Percentiles rank a stretch among this genome's conserved stretches.
Conservation (phyloP, 2,797 vertebrate genomes). For the Centroberyx gerrardi region DNA sequence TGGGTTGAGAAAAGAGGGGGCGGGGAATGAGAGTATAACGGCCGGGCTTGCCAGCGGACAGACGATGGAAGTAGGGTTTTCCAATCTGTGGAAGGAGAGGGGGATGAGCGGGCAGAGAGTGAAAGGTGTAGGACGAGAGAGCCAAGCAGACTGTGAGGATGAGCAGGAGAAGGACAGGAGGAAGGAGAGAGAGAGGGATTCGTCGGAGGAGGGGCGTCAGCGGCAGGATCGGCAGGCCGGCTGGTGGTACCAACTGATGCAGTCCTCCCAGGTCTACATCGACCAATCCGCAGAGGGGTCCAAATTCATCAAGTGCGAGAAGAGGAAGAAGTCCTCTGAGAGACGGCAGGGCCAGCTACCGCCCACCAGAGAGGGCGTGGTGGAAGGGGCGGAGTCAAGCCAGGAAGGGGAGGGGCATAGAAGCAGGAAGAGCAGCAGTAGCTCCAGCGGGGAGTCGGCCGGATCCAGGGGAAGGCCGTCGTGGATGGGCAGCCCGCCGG, state of each 20-base stretch:
- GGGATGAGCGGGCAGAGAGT: slow-evolving; percentile 63
- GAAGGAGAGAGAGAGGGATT: slow-evolving; percentile 61
- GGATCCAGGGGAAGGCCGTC: slow-evolving; percentile 85
- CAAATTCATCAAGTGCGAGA: slow-evolving; percentile 88
- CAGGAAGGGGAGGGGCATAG: slow-evolving; percentile 76
- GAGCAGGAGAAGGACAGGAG: slow-evolving; percentile 34
- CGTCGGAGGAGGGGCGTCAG: slow-evolving; percentile 67
- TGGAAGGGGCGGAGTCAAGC: slow-evolving; percentile 94
- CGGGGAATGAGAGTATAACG: slow-evolving; percentile 66
- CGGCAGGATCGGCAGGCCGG: slow-evolving; percentile 90
- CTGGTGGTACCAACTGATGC: slow-evolving; percentile 99
- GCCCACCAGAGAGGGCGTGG: slow-evolving; percentile 92
- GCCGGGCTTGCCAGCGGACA: slow-evolving; percentile 63
- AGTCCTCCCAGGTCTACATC: slow-evolving; percentile 98
- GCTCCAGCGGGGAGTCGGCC: slow-evolving; percentile 44
- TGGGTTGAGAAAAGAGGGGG: slow-evolving; percentile 32
- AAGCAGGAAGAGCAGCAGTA: slow-evolving; percentile 65
- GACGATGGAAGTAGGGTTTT: slow-evolving; percentile 62
- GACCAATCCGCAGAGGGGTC: slow-evolving; percentile 90
- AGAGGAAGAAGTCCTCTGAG: slow-evolving; percentile 86
- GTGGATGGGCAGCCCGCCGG: slow-evolving; percentile 98
- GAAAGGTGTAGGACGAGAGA: slow-evolving; percentile 75
- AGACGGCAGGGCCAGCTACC: slow-evolving; percentile 80
- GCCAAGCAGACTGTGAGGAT: slow-evolving; percentile 55
- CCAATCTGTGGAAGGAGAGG: slow-evolving; percentile 65